Conservation (phyloP, 2,888 invertebrate species). For the Syritta pipiens region DNA sequence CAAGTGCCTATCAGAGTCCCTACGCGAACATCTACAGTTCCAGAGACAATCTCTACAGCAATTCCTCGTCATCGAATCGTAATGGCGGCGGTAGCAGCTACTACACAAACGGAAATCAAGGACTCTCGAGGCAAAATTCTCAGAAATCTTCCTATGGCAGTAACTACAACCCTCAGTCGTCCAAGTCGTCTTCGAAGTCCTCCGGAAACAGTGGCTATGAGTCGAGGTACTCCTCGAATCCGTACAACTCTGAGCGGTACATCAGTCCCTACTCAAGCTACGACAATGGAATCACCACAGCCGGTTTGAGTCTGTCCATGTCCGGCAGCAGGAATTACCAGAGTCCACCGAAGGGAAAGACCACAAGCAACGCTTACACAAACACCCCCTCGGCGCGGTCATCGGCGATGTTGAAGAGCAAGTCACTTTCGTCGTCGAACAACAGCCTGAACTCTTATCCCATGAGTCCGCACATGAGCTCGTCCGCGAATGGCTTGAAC, state of each 20-base stretch:
- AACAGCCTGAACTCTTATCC: constrained; percentile 74
- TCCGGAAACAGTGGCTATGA: constrained; percentile 71
- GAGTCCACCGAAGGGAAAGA: constrained; percentile 74
- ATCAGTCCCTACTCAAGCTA: constrained; percentile 78
- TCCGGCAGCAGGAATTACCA: constrained; percentile 69
- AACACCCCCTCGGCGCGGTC: constrained; percentile 63
- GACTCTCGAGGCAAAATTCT: constrained; percentile 52
- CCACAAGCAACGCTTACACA: constrained; percentile 72
- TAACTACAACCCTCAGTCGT: constrained; percentile 67
- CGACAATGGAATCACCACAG: constrained; percentile 79
- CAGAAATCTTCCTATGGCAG: constrained; percentile 48
- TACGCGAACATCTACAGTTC: constrained; percentile 77
- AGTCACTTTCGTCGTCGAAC: constrained; percentile 77
- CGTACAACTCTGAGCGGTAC: constrained; percentile 76
- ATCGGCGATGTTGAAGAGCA: constrained; percentile 72
- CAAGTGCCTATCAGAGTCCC: constrained; percentile 76
- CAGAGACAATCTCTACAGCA: constrained; percentile 77
- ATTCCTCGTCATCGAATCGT: constrained; percentile 71
- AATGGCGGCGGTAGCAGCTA: constrained; percentile 70
- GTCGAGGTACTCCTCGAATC: constrained; percentile 74
- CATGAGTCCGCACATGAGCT: constrained; percentile 61
- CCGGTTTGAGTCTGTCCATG: constrained; percentile 75
- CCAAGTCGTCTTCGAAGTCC: constrained; percentile 36
- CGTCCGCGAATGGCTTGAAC: constrained; percentile 54
- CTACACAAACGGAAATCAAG: constrained; percentile 74